Base-by-base conservation (phyloP, 2,888 invertebrate genomes). In the Pandemis heparana region DNA sequence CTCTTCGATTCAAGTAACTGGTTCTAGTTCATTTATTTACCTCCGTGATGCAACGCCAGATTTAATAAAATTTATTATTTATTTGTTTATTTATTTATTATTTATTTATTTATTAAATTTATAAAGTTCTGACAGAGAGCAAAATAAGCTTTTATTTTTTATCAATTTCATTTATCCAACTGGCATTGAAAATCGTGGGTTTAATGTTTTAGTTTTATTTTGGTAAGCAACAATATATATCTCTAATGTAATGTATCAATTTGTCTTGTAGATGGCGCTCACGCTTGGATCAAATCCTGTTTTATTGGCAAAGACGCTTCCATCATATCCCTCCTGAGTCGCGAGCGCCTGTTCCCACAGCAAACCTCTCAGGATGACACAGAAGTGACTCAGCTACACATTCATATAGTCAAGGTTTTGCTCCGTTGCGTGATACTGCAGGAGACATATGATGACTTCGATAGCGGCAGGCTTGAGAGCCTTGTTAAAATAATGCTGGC, bases 311-410 rank as follows among this genome's bases (percentile, higher is more conserved):
- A 84, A 74, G 91, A 92, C 62, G 87, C 89, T 0, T 83, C 85
- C 8, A 81, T 94, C 1, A 85, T 94, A 68, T 83, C 89, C 1
- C 80, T 94, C 1, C 81, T 94, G 38, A 88, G 89, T 74, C 85
- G 91, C 48, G 86, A 87, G 1, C 87, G 87, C 70, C 77, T 92
- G 1, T 90, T 90, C 76, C 92, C 90, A 0, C 91, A 92, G 75
- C 92, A 93, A 77, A 88, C 89, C 0, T 48, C 82, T 0, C 89
- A 89, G 67, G 94, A 94, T 39, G 82, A 81, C 39, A 87, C 92
- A 43, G 94, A 94, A 79, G 84, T 92, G 3, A 89, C 87, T 0
- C 92, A 94, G 77, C 79, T 94, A 0, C 89, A 90, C 51, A 92
- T 89, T 77, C 85, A 89, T 59, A 92, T 94, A 32, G 87, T 94